Evolutionary conservation across 30 jellyfish, hydroid and myxozoan species (phyloP).

Genomic region (Mastigias papua): DNA sequence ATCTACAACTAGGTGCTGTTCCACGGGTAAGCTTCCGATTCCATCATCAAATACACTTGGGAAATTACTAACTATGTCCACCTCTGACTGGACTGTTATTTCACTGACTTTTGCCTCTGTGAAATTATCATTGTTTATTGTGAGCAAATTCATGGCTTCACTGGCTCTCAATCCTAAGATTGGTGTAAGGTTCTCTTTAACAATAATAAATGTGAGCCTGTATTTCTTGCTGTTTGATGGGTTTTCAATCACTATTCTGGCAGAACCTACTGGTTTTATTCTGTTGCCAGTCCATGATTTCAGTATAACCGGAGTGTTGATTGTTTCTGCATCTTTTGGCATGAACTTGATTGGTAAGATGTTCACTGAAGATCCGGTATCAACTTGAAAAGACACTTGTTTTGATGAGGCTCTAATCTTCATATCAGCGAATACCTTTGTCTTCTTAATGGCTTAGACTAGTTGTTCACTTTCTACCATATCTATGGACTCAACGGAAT

Average conservation of each 20-base stretch:
- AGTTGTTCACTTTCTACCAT: conserved; percentile 37
- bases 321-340: background rate
- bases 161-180: conserved; percentile 27
- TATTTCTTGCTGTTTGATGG: conserved; percentile 41
- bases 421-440: conserved; percentile 50
- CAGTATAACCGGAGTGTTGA: conserved; percentile 13
- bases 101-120: conserved; percentile 58
- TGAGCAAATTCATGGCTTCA: conserved; percentile 60
- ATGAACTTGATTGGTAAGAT: conserved; percentile 10
- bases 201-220: conserved; percentile 52
- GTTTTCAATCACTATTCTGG: conserved; percentile 7
- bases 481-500: conserved; percentile 43
- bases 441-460: conserved; percentile 52
- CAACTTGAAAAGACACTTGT: conserved; percentile 54
- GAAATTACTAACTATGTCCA: conserved; percentile 33
- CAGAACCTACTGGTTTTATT: conserved; percentile 48
- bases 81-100: conserved; percentile 58
- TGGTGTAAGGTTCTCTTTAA: conserved; percentile 60
- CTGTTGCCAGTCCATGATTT: conserved; percentile 57
- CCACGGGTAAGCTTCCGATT: conserved; percentile 44
- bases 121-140: conserved; percentile 53
- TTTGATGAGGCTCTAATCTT: conserved; percentile 55
- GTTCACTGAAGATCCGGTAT: conserved; percentile 54
- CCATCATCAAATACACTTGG: conserved; percentile 60
- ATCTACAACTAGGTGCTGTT: conserved; percentile 56